A percentile compares a stretch with the other conserved stretches of the same genome.
Conservation (phyloP, 2,113 vertebrate genomes). For the Tyto alba region DNA sequence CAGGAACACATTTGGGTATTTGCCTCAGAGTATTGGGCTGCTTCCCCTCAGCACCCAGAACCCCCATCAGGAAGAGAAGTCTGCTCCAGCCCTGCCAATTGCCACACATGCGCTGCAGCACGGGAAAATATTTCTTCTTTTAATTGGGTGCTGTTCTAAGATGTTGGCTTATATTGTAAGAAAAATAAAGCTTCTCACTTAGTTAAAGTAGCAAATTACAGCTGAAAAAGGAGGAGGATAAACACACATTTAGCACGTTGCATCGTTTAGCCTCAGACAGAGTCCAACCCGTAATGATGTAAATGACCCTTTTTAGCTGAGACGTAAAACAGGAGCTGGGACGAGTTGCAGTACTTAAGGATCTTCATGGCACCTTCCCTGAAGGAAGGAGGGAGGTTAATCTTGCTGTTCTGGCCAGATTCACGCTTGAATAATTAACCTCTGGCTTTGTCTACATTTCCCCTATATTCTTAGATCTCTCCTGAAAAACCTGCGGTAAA, state of each 20-base stretch:
- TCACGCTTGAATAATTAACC: neutral
- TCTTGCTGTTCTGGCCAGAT: neutral
- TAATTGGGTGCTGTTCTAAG: neutral
- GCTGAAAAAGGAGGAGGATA: neutral
- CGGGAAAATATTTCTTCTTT: neutral
- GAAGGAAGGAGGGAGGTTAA: neutral
- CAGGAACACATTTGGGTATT: fast-evolving
- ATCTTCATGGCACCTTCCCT: fast-evolving
- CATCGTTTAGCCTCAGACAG: fast-evolving
- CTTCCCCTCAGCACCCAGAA: neutral
- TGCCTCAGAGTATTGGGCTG: fast-evolving
- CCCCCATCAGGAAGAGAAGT: too few relatives aligned
- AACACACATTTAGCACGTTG: neutral
- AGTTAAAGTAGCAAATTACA: neutral
- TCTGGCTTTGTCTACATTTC: neutral
- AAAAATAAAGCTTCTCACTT: neutral
- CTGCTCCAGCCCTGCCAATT: neutral
- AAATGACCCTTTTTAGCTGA: too few relatives aligned
- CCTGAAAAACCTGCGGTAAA: neutral
- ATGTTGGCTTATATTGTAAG: neutral
- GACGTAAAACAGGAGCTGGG: neutral
- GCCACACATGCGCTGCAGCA: fast-evolving
- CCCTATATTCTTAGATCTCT: neutral
- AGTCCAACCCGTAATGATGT: fast-evolving
- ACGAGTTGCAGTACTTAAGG: neutral